Base-by-base conservation (phyloP, 2,888 invertebrate species). In the Alviniconcha strummeri region DNA sequence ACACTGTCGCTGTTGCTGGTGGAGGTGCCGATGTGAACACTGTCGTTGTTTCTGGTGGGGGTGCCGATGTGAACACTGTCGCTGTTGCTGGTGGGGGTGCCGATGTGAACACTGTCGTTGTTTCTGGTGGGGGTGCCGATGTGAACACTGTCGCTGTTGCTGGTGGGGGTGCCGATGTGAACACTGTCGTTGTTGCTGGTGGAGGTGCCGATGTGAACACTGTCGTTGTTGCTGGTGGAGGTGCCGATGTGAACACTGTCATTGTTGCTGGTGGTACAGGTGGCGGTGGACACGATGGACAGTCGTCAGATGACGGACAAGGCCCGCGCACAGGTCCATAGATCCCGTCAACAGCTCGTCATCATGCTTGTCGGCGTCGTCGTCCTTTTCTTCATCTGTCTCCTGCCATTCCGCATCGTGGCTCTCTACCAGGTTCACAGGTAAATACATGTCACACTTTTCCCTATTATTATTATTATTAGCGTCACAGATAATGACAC, bases 351-450 rank as follows among this genome's bases (percentile, higher is more conserved):
- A 71, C 92, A 92, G 85, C 88, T 92, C 17, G 90, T 92, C 75
- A 85, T 87, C 82, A 91, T 91, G 88, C 88, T 92, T n/a, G 85
- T 91, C 8, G 85, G 88, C 1, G 89, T 92, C 64, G 90, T 92
- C 0, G 93, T 97, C 57, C 97, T 97, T 80, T 98, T 98, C 94
- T 98, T 98, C 94, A 94, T 98, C 82, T 98, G 98, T 92, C 95
- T 98, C 75, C 94, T 98, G 85, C 98, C 98, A 0, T 97, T 98
- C 93, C 96, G 97, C 87, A 97, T 97, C 4, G 95, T 98, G 76
- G 97, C 96, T 0, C 94, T 98, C 77, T 98, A 97, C 97, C 96
- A 97, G 85, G 96, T 98, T 84, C 55, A 82, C 82, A 36, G 64
- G 81, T 78, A 36, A 64, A 60, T 11, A 64, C 6, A 9, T 19